Evolutionary conservation across 1,140 invertebrate genomes (phyloP), one percentile per base, ranked within the genome.

Genomic region (Drosophila hydei): DNA sequence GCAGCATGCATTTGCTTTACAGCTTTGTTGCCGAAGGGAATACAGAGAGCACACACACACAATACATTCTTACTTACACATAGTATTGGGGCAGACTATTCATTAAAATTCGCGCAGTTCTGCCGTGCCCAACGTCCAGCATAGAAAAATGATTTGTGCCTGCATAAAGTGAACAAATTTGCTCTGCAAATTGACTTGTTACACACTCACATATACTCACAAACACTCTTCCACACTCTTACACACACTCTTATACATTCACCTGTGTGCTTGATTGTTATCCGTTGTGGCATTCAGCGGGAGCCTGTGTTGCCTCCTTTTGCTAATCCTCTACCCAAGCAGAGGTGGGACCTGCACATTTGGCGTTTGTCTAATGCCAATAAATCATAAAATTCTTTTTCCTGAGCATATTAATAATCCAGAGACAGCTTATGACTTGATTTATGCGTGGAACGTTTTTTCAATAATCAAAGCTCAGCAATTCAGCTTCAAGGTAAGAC

Each of bases 301-400:
- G 19, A 40, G 27, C 11, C 19, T 8, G 25, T 7, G 14, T 12
- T 48, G 52, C 48, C 30, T 33, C 30, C 30, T 33, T 40, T 16
- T 27, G 36, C 68, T 72, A 72, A 52, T 52, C 51, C 56, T 11
- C 30, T 55, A 27, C 2, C 52, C 12, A 16, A 27, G 42, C 64
- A 69, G n/a, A 12, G 38, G 25, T 43, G 67, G 61, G 5, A 7
- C 18, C 33, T 50, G 23, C 23, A 12, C 30, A 64, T 65, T 72
- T 65, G 33, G 25, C 62, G 52, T 65, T 72, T 72, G 36, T 58
- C 68, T 67, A 45, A 36, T 45, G 54, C 77, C 71, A 62, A 87
- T 85, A 85, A 85, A 85, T 85, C 81, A 85, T 75, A 52, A 65
- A 75, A 77, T 72, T 77, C 74, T 72, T 81, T 85, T 67, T 60